Conservation (phyloP, 2,797 vertebrate genomes). For the Gila robusta region DNA sequence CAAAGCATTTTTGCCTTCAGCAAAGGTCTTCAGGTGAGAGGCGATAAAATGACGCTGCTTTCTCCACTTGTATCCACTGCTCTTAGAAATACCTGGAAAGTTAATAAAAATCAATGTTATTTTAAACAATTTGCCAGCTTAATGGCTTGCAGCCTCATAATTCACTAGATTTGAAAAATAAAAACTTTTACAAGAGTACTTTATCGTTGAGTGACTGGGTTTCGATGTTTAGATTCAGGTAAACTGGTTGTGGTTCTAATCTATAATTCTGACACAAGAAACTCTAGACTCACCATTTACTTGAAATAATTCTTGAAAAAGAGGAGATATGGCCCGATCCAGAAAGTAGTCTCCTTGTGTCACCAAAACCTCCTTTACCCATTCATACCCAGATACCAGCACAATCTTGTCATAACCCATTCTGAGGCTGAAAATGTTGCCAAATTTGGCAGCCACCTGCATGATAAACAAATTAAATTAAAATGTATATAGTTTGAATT, state of each 20-base stretch:
- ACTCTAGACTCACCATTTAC: constrained; percentile 31
- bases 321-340: constrained; percentile 30
- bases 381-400: constrained; percentile 44
- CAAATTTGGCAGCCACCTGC: constrained; percentile 37
- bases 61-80: constrained; percentile 55
- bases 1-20: constrained; percentile 40
- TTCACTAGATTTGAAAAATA: background rate
- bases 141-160: background rate
- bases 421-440: constrained; percentile 39
- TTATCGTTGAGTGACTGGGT: background rate
- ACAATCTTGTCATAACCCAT: constrained; percentile 38
- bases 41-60: constrained; percentile 50
- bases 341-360: constrained; percentile 47
- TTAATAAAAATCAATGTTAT: background rate
- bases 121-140: background rate
- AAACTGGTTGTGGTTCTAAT: background rate
- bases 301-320: constrained; percentile 40
- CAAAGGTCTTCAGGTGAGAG: constrained; percentile 48
- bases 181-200: no score
- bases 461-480: background rate
- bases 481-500: no score
- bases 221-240: no score
- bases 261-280: background rate
- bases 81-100: constrained; percentile 49
- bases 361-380: constrained; percentile 51